Percentiles rank a stretch among this genome's conserved stretches.
phyloP scores from a whole-genome alignment of 2,113 vertebrate genomes.

The Scalopus aquaticus region DNA sequence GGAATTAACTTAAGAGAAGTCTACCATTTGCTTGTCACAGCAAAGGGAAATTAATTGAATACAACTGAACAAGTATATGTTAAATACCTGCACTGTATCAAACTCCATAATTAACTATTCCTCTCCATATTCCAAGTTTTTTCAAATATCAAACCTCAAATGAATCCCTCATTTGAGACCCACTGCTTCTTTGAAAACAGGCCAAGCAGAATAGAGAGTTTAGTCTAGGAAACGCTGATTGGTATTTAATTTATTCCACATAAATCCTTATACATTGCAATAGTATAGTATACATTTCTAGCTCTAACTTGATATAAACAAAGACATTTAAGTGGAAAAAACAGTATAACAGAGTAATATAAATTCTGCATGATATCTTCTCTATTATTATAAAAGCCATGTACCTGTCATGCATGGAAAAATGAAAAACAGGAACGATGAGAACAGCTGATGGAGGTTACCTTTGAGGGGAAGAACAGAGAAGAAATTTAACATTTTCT shows the following conservation, averaged over 20 bases:
- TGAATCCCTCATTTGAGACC: background rate
- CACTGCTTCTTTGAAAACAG: background rate
- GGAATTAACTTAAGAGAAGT: background rate
- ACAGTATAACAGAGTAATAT: background rate
- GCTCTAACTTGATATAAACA: background rate
- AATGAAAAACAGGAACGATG: background rate
- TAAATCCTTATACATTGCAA: background rate
- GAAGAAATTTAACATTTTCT: background rate
- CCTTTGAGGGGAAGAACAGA: background rate
- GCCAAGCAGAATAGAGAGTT: background rate
- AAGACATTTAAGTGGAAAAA: background rate
- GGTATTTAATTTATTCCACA: background rate
- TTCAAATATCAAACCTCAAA: background rate
- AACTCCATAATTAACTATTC: background rate
- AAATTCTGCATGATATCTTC: background rate
- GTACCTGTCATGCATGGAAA: background rate
- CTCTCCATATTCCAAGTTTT: background rate
- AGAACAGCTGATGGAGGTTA: background rate
- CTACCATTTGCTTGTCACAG: background rate
- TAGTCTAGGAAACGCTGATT: background rate
- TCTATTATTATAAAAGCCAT: background rate
- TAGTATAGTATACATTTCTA: background rate
- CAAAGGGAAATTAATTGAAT: background rate
- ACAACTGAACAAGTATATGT: background rate
- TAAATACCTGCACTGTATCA: background rate